phyloP scores from a whole-genome alignment of 2,797 vertebrate genomes.

The Taenioides sp. region DNA sequence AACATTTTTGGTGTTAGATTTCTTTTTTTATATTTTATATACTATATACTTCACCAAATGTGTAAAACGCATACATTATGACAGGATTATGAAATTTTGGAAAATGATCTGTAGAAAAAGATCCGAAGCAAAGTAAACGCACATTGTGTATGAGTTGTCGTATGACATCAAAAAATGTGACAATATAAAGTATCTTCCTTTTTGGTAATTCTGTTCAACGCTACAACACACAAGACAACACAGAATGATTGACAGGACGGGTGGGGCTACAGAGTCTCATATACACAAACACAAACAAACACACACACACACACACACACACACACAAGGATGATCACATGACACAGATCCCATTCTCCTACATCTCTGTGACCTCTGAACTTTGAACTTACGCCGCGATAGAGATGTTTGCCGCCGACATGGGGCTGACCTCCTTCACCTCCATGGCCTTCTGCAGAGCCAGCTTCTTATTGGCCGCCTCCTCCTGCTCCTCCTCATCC shows the following conservation, averaged over 20 bases:
- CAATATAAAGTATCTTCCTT: not conserved
- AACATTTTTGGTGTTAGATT: too few species aligned
- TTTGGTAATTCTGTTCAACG: not conserved
- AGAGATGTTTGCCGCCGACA: conserved; percentile 95
- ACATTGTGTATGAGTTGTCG: not conserved
- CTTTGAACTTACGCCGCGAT: conserved; percentile 88
- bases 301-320: not conserved
- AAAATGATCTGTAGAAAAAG: too few species aligned
- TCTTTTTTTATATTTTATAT: too few species aligned
- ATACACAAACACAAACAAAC: not conserved
- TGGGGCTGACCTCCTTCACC: conserved; percentile 96
- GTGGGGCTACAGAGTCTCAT: conserved; percentile 17
- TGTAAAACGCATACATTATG: too few species aligned
- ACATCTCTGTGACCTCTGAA: conserved; percentile 13
- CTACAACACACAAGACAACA: not conserved
- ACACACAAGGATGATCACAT: conserved; percentile 2
- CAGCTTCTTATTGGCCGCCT: conserved; percentile 95
- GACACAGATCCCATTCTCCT: not conserved
- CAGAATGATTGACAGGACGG: conserved; percentile 12
- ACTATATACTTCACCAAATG: not conserved
- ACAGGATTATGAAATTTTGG: too few species aligned
- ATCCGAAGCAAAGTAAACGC: too few species aligned
- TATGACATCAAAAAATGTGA: not conserved
- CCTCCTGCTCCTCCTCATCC: conserved; percentile 98
- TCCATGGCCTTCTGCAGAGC: conserved; percentile 97